Evolutionary conservation across 2,797 vertebrate genomes (phyloP), one percentile per base, ranked within the genome.

Genomic region (Neopelma chrysocephalum): DNA sequence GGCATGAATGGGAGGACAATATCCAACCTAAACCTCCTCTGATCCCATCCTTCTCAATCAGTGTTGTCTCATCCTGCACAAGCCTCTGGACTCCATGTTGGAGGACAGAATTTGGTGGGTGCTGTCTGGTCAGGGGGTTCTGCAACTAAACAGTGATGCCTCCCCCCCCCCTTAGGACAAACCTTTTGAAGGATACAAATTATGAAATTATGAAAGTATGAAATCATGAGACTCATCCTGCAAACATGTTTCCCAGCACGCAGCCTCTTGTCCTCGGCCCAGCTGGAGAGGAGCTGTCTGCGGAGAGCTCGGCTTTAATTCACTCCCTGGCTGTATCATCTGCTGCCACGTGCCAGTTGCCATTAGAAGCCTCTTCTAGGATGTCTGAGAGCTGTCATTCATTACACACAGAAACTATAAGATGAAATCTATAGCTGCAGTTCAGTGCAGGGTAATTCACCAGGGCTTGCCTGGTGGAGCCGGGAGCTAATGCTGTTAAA

Each of bases 351-450:
- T 50, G 85, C 70, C 29, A 5, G 34, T 31, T 94, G 80, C 89
- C 12, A 43, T 93, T 87, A 89, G 76, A 83, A 93, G 14, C 75
- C 62, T 91, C 79, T 65, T 58, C 87, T 56, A 31, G 93, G 77
- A 93, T 71, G 77, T 70, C 93, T 86, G 89, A 94, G 90, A 92
- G 68, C 64, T 89, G 73, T 62, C 23, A 6, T 96, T 91, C 71
- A 73, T 95, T 93, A 90, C 45, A 61, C 61, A 56, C 76, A 77
- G 73, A 70, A 92, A 48, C 45, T 48, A 64, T 38, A 81, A 81
- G 77, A 73, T 91, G 94, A 90, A 90, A 96, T 92, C 87, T 87
- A 89, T 89, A 87, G 75, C 84, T 85, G 82, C 77, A 83, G 54
- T 92, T n/a, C 60, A 45, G 10, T 56, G 83, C 36, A 84, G n/a